phyloP scores from a whole-genome alignment of 2,797 vertebrate genomes.

The Hipposideros larvatus region DNA sequence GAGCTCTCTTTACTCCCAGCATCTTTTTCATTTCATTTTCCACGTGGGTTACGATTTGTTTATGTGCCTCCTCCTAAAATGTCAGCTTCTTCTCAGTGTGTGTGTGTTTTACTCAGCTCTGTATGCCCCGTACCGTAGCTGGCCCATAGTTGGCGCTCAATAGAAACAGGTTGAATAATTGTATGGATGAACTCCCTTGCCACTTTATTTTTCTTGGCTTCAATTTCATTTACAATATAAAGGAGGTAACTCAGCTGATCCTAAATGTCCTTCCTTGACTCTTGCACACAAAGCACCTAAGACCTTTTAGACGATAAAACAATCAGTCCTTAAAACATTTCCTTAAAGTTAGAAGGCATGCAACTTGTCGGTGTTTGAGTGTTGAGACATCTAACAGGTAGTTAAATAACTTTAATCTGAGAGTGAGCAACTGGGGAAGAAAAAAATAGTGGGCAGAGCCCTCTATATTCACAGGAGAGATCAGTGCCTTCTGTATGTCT shows the following conservation, averaged over 20 bases:
- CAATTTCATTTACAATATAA: slow-evolving; percentile 28
- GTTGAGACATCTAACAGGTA: not conserved
- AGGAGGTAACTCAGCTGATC: not conserved
- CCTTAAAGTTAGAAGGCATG: not conserved
- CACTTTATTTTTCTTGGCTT: not conserved
- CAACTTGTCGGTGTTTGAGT: not conserved
- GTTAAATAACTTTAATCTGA: not conserved
- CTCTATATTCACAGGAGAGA: not conserved
- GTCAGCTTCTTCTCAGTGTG: not conserved
- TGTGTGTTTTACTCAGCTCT: not conserved
- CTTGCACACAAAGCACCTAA: not conserved
- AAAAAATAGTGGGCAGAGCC: not conserved
- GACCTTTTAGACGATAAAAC: not conserved
- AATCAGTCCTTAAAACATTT: not conserved
- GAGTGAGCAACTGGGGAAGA: not conserved
- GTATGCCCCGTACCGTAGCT: not conserved
- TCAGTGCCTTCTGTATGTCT: not conserved
- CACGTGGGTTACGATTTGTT: not conserved
- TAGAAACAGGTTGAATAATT: not conserved
- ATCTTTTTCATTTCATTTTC: not conserved
- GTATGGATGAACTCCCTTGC: not conserved
- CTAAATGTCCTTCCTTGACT: not conserved
- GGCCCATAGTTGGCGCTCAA: not conserved
- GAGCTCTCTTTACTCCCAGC: not conserved
- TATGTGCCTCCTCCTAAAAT: not conserved